These are phyloP conservation scores for Eucriotettix oculatus DNA, from an alignment of 2,888 invertebrate genomes.

Conservation along the genomic window DNA sequence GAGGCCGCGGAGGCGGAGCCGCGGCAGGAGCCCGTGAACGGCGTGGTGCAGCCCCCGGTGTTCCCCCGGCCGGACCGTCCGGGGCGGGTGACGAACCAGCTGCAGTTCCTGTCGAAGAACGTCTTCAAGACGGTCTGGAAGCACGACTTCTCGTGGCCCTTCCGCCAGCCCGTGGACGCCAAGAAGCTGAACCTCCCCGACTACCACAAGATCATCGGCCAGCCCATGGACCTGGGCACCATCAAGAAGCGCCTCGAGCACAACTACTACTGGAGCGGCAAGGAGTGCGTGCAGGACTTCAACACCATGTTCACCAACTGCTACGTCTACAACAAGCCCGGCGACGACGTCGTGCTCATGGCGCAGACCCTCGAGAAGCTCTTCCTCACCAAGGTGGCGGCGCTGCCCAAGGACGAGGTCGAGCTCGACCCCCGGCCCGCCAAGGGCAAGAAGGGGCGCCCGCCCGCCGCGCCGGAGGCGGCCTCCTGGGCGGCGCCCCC, in stretches of 20 bases:
- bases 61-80: constrained; percentile 69
- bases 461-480: constrained; percentile 21
- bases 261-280: constrained; percentile 85
- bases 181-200: constrained; percentile 90
- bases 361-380: constrained; percentile 88
- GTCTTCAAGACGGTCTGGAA: constrained; percentile 95
- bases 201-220: constrained; percentile 93
- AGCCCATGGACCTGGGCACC: constrained; percentile 96
- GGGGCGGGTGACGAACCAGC: constrained; percentile 84
- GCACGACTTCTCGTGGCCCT: constrained; percentile 98
- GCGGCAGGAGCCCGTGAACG: constrained; percentile 70
- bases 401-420: constrained; percentile 91
- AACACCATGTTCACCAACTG: constrained; percentile 97
- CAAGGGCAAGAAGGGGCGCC: constrained; percentile 39
- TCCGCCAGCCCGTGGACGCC: constrained; percentile 94
- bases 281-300: constrained; percentile 93
- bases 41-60: constrained; percentile 73
- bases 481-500: too few species aligned
- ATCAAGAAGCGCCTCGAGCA: constrained; percentile 91
- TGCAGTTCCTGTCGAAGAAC: constrained; percentile 82
- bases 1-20: constrained; percentile 35
- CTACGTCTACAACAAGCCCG: constrained; percentile 94
- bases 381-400: constrained; percentile 74
- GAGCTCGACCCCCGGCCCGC: constrained; percentile 61
- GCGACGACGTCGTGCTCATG: constrained; percentile 97